A percentile compares a stretch with the other conserved stretches of the same genome.
These are phyloP conservation scores for Ligdia adustata DNA, from an alignment of 2,888 invertebrate genomes.

Conservation along the genomic window DNA sequence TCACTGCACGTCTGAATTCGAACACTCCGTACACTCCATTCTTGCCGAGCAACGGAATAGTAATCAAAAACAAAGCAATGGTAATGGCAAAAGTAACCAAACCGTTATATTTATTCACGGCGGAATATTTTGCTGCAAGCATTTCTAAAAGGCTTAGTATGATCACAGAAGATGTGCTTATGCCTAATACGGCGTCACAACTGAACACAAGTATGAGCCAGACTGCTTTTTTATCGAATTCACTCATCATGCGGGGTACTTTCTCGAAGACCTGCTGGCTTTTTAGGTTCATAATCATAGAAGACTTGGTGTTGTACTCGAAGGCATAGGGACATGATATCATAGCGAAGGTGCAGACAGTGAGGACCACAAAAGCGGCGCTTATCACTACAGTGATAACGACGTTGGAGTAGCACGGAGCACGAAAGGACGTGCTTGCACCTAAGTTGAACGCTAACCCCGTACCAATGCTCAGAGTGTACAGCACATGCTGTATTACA, in stretches of 20 bases:
- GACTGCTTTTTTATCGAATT: conserved; percentile 46
- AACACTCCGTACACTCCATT: conserved; percentile 45
- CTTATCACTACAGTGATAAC: conserved; percentile 53
- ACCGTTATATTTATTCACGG: conserved; percentile 53
- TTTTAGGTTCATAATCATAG: conserved; percentile 37
- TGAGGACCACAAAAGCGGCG: conserved; percentile 43
- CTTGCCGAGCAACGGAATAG: conserved; percentile 57
- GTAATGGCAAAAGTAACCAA: conserved; percentile 44
- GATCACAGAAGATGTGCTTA: conserved; percentile 48
- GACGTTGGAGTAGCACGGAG: conserved; percentile 63
- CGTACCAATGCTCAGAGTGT: conserved; percentile 56
- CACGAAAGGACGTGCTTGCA: conserved; percentile 56
- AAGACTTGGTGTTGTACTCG: conserved; percentile 43
- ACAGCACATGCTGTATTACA: conserved; percentile 50
- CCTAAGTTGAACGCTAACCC: conserved; percentile 60
- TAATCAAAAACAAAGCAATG: conserved; percentile 48
- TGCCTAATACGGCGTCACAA: conserved; percentile 46
- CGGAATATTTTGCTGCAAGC: conserved; percentile 40
- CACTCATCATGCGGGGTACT: conserved; percentile 56
- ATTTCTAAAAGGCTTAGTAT: conserved; percentile 55
- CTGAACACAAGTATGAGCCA: conserved; percentile 58
- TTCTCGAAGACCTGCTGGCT: conserved; percentile 60
- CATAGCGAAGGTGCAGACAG: conserved; percentile 53
- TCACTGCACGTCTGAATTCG: conserved; percentile 41
- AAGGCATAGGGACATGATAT: conserved; percentile 66